Conservation (phyloP, 2,888 invertebrate genomes). For the Erannis defoliaria region DNA sequence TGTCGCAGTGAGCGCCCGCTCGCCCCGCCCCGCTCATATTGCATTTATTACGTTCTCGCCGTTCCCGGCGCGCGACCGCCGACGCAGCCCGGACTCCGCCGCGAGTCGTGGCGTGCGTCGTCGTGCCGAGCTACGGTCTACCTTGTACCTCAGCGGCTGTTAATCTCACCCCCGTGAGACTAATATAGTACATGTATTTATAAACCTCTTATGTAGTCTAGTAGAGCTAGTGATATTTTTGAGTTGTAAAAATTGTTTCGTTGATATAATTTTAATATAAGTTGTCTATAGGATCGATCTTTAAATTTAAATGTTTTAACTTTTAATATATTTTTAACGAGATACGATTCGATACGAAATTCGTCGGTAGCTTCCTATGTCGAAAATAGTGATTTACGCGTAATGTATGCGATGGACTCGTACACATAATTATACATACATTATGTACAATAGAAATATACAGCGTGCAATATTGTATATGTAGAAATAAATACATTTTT, state of each 20-base stretch:
- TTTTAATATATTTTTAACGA: conserved; percentile 64
- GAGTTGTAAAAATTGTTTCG: conserved; percentile 75
- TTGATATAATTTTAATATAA: conserved; percentile 60
- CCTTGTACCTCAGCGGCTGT: conserved; percentile 83
- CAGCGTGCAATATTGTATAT: conserved; percentile 86
- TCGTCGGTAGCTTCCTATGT: conserved; percentile 76
- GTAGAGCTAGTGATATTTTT: conserved; percentile 81
- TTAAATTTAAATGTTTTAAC: conserved; percentile 51
- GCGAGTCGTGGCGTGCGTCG: conserved; percentile 57
- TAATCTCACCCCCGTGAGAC: conserved; percentile 71
- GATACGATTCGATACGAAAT: conserved; percentile 69
- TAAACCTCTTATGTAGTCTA: conserved; percentile 71
- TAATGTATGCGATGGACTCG: conserved; percentile 61
- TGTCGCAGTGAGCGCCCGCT: conserved; percentile 89
- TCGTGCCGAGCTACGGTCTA: conserved; percentile 71
- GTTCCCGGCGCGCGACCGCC: conserved; percentile 43
- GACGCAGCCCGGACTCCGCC: conserved; percentile 46
- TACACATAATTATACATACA: conserved; percentile 70
- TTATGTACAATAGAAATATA: conserved; percentile 78
- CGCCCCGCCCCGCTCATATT: conserved; percentile 56
- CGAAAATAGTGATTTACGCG: conserved; percentile 71
- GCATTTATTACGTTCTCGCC: conserved; percentile 75
- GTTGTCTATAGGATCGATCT: conserved; percentile 65
- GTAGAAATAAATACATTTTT: conserved; percentile 72
- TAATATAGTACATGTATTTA: conserved; percentile 77